Conservation (phyloP, 37 sponge, comb jelly and placozoan species). For the Amphimedon queenslandica region DNA sequence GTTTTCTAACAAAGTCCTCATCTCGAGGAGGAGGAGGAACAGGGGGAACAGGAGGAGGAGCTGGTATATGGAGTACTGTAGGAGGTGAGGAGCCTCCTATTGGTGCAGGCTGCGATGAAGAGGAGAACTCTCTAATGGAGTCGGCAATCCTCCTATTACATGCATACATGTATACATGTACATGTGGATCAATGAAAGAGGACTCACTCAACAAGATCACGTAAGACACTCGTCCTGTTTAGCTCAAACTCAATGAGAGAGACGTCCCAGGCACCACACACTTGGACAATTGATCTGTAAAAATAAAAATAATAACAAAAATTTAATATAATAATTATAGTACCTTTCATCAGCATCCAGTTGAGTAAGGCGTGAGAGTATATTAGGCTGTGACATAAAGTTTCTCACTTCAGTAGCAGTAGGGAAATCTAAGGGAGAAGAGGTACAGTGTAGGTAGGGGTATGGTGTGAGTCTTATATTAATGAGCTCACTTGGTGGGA, state of each 20-base stretch:
- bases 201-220: background rate
- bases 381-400: background rate
- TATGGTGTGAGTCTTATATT: background rate
- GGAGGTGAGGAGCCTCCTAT: background rate
- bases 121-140: background rate
- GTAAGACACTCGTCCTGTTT: background rate
- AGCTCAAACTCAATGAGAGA: slow-evolving; percentile 1
- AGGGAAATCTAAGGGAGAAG: background rate
- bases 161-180: background rate
- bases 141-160: background rate
- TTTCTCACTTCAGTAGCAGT: background rate
- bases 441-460: background rate
- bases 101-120: background rate
- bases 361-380: background rate
- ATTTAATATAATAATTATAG: background rate
- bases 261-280: background rate
- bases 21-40: background rate
- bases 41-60: background rate
- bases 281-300: slow-evolving; percentile 2
- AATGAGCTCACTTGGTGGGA: background rate
- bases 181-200: background rate
- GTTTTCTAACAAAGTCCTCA: slow-evolving; percentile 25
- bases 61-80: background rate
- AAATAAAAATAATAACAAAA: background rate
- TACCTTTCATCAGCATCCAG: slow-evolving; percentile 5